Base-by-base conservation (phyloP, 2,888 invertebrate species). In the Drosophila antonietae region DNA sequence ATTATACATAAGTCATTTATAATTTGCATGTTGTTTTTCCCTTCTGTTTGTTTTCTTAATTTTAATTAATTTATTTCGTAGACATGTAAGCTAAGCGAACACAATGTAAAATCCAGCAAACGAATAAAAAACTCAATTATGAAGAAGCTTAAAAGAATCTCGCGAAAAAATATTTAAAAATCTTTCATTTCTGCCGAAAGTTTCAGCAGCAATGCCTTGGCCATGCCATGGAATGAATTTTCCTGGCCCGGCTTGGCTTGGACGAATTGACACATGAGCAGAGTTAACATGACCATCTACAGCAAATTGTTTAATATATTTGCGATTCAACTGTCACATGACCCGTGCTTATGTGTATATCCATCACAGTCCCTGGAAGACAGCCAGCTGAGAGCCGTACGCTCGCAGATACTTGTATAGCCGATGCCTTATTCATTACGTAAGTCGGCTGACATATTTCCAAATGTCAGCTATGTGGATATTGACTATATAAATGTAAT, bases 21-120 rank as follows among this genome's bases (percentile, higher is more conserved):
- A 71, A 51, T 68, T 76, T 75, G 46, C 49, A 63, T 66, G 73
- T 87, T 84, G 75, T 86, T 87, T 75, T 53, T 51, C n/a, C 53
- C 68, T 75, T 82, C 67, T 86, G 84, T 89, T 84, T 89, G 87
- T 89, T 84, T 85, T 75, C 31, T 81, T 85, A 85, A 73, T 85
- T 85, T 87, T 89, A 85, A 78, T 69, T 87, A 73, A 89, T 81
- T 85, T 85, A 85, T 85, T 85, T 68, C 28, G 18, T 75, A 69
- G 59, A 49, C 63, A 52, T 23, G 28, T 77, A 73, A 69, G 65
- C 39, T 64, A 69, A 61, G 20, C 47, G 62, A 64, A 55, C 49
- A 67, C 52, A 49, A 59, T 78, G 78, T 78, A 77, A 61, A 58
- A 53, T 52, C 44, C 53, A 73, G 37, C 41, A 61, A 62, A 62